Percentiles rank a stretch among this genome's conserved stretches.
phyloP scores from a whole-genome alignment of 2,113 vertebrate genomes.

The Ameiurus melas region DNA sequence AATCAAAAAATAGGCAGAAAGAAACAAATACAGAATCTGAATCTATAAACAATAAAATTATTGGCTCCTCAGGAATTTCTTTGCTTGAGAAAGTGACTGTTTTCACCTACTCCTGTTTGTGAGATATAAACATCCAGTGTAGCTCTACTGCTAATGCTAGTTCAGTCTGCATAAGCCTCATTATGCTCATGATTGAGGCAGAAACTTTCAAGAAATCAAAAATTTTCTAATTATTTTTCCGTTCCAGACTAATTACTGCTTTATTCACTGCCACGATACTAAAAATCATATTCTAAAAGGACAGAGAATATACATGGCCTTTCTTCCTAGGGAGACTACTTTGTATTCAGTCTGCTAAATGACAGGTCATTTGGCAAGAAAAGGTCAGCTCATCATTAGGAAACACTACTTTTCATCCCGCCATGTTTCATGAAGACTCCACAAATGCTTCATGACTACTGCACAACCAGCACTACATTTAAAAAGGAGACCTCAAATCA shows the following conservation, averaged over 20 bases:
- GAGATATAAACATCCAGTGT: neutral
- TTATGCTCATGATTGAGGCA: neutral
- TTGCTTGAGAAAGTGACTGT: neutral
- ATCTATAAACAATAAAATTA: neutral
- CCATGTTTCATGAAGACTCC: slow-evolving; percentile 22
- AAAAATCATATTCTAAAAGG: neutral
- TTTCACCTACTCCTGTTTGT: neutral
- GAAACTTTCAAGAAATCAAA: neutral
- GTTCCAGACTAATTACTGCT: neutral
- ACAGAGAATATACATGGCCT: neutral
- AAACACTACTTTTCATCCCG: slow-evolving; percentile 21
- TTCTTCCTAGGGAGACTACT: neutral
- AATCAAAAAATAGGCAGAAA: neutral
- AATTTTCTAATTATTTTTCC: too few relatives aligned
- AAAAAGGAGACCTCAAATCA: neutral
- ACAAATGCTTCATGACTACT: neutral
- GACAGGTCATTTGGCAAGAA: slow-evolving; percentile 48
- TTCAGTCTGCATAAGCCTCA: neutral
- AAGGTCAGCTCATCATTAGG: slow-evolving; percentile 51
- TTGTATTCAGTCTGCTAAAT: slow-evolving; percentile 23
- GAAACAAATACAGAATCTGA: neutral
- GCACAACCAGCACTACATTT: neutral
- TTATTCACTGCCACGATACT: neutral
- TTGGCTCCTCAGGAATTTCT: neutral
- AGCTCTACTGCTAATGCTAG: neutral